Conservation (phyloP, 1,140 invertebrate genomes). For the Drosophila carrolli region DNA sequence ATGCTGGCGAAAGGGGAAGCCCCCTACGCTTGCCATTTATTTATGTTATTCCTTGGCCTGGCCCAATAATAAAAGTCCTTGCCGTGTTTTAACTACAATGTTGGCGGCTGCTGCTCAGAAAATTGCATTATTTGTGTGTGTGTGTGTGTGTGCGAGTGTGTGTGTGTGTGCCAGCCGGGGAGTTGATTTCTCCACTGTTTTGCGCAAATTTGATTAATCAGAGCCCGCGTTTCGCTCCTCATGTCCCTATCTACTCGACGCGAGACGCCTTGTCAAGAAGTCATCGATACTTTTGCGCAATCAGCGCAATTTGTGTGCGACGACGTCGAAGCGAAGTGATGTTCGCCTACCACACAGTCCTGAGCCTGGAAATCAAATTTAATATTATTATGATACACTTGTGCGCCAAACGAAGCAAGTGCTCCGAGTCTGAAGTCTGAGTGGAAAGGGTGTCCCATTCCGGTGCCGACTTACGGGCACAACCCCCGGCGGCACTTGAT, state of each 20-base stretch:
- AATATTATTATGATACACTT: constrained; percentile 84
- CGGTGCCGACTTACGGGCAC: constrained; percentile 18
- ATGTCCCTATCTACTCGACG: constrained; percentile 8
- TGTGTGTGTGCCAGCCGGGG: constrained; percentile 42
- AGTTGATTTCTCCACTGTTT: constrained; percentile 49
- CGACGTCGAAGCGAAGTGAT: constrained; percentile 25
- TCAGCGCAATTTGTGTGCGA: constrained; percentile 75
- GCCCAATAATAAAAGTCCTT: constrained; percentile 47
- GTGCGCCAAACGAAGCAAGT: constrained; percentile 75
- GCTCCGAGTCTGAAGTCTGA: constrained; percentile 21
- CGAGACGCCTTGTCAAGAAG: constrained; percentile 58
- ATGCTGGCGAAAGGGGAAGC: constrained; percentile 39
- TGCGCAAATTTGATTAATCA: constrained; percentile 73
- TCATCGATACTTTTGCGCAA: constrained; percentile 83
- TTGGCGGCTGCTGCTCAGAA: constrained; percentile 51
- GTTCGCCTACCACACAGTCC: constrained; percentile 50
- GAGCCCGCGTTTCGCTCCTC: constrained; percentile 19
- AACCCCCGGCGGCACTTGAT: constrained; percentile 66
- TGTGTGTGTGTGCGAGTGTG: constrained; percentile 38
- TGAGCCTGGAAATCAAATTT: constrained; percentile 76
- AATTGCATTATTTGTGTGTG: constrained; percentile 75
- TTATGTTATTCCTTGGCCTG: constrained; percentile 54
- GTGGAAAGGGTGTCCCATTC: constrained; percentile 42
- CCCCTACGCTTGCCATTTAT: constrained; percentile 38
- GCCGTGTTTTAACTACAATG: constrained; percentile 58